phyloP scores from a whole-genome alignment of 2,113 vertebrate genomes.

The Struthio camelus region DNA sequence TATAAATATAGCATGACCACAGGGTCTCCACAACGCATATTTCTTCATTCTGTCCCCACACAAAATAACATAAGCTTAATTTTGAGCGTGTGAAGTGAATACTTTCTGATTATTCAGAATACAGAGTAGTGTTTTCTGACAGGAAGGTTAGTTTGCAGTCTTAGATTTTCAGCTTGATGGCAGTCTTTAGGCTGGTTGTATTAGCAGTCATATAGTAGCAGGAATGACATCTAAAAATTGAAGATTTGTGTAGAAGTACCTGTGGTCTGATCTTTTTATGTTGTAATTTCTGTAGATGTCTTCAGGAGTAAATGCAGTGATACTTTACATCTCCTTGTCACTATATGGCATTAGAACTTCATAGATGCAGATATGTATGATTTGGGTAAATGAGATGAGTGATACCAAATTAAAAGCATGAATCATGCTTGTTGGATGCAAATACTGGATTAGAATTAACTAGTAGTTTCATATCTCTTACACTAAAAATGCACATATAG shows the following conservation, averaged over 20 bases:
- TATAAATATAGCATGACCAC: neutral
- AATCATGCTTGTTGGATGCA: neutral
- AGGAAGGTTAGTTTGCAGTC: neutral
- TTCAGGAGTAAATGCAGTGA: neutral
- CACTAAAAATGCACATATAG: neutral
- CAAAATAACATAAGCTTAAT: neutral
- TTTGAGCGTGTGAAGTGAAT: neutral
- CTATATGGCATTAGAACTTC: neutral
- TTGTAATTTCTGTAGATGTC: neutral
- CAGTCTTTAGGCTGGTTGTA: neutral
- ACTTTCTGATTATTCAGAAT: neutral
- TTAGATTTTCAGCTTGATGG: slow-evolving; percentile 2
- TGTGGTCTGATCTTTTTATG: neutral
- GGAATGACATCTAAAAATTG: neutral
- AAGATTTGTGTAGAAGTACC: neutral
- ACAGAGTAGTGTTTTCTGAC: neutral
- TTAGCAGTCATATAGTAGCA: neutral
- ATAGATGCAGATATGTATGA: neutral
- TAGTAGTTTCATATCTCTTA: neutral
- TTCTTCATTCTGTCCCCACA: neutral
- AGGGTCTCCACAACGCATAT: neutral
- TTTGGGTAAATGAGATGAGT: neutral
- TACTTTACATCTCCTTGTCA: neutral
- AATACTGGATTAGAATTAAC: neutral
- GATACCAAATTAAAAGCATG: neutral